These are phyloP conservation scores for Seriola rivoliana DNA, from an alignment of 2,113 vertebrate genomes.

Conservation along the genomic window DNA sequence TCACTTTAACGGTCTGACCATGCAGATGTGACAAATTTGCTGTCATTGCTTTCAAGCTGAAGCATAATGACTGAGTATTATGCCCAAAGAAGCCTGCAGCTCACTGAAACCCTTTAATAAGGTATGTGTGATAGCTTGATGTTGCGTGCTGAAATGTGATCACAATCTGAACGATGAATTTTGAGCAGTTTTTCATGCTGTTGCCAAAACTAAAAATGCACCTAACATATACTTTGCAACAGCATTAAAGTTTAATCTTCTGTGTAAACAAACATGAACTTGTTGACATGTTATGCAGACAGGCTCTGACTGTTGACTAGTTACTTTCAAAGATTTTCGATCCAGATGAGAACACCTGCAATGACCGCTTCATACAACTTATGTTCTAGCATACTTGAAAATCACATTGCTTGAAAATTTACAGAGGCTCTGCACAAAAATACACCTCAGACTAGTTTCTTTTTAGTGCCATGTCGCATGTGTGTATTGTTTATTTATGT, in stretches of 20 bases:
- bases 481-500: not conserved
- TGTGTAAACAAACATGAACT: not conserved
- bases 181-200: not conserved
- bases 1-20: constrained; percentile 66
- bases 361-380: not conserved
- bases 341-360: not conserved
- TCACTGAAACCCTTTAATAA: not conserved
- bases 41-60: constrained; percentile 24
- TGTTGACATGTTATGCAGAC: not conserved
- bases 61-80: constrained; percentile 31
- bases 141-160: not conserved
- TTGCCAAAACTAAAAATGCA: not conserved
- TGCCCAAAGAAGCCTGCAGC: constrained; percentile 6
- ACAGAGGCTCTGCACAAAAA: not conserved
- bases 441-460: not conserved
- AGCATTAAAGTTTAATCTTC: not conserved
- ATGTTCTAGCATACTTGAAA: not conserved
- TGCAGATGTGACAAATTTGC: constrained; percentile 64
- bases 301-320: not conserved
- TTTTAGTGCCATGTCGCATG: not conserved
- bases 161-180: not conserved
- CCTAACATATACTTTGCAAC: not conserved
- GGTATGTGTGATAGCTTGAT: not conserved
- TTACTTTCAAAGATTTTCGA: not conserved
- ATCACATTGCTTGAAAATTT: not conserved